Conservation (phyloP, 2,113 vertebrate genomes). For the Stigmatopora nigra region DNA sequence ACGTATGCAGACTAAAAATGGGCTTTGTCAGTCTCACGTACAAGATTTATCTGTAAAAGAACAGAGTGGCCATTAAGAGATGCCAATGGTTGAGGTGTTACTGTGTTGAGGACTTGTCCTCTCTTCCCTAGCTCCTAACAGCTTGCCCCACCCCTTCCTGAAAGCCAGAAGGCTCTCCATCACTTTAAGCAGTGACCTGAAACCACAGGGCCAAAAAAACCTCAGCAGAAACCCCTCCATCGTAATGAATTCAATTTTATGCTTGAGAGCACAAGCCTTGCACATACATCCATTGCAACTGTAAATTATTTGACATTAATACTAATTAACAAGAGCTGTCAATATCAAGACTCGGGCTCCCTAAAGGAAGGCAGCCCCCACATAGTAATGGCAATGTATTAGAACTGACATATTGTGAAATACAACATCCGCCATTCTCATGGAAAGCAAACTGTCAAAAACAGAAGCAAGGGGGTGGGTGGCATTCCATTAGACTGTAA, state of each 20-base stretch:
- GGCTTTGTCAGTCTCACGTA: slow-evolving; percentile 33
- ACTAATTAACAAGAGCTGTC: slow-evolving; percentile 66
- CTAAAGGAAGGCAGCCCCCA: slow-evolving; percentile 35
- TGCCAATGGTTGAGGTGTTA: slow-evolving; percentile 55
- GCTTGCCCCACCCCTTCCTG: slow-evolving; percentile 27
- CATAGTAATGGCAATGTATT: slow-evolving; percentile 43
- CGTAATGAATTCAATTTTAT: slow-evolving; percentile 77
- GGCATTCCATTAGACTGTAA: slow-evolving; percentile 54
- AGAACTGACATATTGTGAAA: slow-evolving; percentile 43
- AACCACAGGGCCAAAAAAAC: slow-evolving; percentile 59
- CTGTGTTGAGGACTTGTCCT: slow-evolving; percentile 41
- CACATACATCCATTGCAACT: slow-evolving; percentile 59
- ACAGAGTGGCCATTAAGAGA: slow-evolving; percentile 32
- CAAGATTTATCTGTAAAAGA: slow-evolving; percentile 22
- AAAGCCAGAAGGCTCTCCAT: slow-evolving; percentile 58
- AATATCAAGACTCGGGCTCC: slow-evolving; percentile 43
- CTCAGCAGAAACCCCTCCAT: slow-evolving; percentile 63
- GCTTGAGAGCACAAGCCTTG: slow-evolving; percentile 65
- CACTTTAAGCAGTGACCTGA: slow-evolving; percentile 70
- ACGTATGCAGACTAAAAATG: slow-evolving; percentile 23
- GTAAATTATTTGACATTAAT: slow-evolving; percentile 72
- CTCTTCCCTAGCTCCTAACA: slow-evolving; percentile 44
- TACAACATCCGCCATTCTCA: slow-evolving; percentile 47
- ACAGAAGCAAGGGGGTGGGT: slow-evolving; percentile 47
- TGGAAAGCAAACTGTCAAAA: slow-evolving; percentile 58